Base-by-base conservation (phyloP, 2,113 vertebrate genomes). In the Quiscalus mexicanus region DNA sequence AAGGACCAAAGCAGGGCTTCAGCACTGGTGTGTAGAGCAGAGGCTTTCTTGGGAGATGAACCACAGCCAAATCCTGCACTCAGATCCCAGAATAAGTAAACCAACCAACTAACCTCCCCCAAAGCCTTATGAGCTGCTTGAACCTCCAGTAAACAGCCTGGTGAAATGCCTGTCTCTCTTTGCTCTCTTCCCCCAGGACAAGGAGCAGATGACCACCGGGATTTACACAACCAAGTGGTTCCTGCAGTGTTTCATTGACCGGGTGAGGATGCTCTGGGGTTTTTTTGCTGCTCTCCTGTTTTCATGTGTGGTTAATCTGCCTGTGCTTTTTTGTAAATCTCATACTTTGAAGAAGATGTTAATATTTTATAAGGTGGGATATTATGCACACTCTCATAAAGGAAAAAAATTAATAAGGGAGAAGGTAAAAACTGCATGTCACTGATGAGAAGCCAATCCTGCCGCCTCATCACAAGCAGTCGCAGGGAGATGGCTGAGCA, bases 151-250 rank as follows among this genome's bases (percentile, higher is more conserved):
- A 76, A 58, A 27, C 77, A 45, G 42, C 37, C 37, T 60, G 65
- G 16, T 95, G 78, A 89, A 81, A 71, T 6, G 1, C 42, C 7
- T 44, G 4, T 88, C 50, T 88, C 37, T 76, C 35, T 84, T 52
- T 88, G 30, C 17, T 93, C 4, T 93, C 84, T 92, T 41, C 20
- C 39, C 21, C 24, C 93, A 99, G 99, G 99, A 99, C 92, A 99
- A 98, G 94, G 99, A 99, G 93, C 99, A 99, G 98, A 99, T 99
- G 99, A 98, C 98, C 31, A 98, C 99, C 0, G 99, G 99, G 83
- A 98, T 99, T 96, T 99, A 99, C 91, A 99, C 99, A n/a, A 99
- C 99, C 91, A 99, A 99, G 96, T 99, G 99, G 99, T 99, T 99
- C 93, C 97, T 99, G 58, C 99, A 99, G 95, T 99, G 99, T 90